These are phyloP conservation scores for Arizona elegans DNA, from an alignment of 2,113 vertebrate genomes.

Conservation along the genomic window DNA sequence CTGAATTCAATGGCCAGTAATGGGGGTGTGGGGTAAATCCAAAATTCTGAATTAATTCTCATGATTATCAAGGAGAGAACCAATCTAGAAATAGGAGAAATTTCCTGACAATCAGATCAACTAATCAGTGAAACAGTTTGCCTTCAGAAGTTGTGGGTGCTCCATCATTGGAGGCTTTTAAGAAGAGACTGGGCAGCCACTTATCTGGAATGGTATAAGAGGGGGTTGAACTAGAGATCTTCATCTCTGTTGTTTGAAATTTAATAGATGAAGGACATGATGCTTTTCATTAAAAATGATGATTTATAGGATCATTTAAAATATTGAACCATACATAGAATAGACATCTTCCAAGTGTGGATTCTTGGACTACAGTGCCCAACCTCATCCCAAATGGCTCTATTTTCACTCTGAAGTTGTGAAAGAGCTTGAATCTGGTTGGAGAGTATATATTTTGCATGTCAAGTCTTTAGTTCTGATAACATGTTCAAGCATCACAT, in stretches of 20 bases:
- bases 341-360: not conserved
- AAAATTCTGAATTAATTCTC: not conserved
- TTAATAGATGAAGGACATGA: not conserved
- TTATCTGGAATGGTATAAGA: too few relatives aligned
- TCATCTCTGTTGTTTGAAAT: not conserved
- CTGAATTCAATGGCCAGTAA: not conserved
- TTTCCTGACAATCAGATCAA: too few relatives aligned
- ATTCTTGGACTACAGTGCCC: not conserved
- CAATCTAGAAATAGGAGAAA: too few relatives aligned
- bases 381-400: not conserved
- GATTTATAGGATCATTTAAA: not conserved
- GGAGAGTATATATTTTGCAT: not conserved
- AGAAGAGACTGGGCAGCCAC: too few relatives aligned
- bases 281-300: not conserved
- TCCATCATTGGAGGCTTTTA: too few relatives aligned
- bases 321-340: not conserved
- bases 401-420: not conserved
- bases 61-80: not conserved
- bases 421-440: not conserved
- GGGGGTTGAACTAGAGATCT: too few relatives aligned
- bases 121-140: too few relatives aligned
- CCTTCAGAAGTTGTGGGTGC: too few relatives aligned
- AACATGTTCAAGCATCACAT: not conserved
- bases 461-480: not conserved
- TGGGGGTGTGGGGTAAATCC: not conserved